Percentiles rank a stretch among this genome's conserved stretches.
Conservation (phyloP, 2,113 vertebrate species). For the Corvus cornix region DNA sequence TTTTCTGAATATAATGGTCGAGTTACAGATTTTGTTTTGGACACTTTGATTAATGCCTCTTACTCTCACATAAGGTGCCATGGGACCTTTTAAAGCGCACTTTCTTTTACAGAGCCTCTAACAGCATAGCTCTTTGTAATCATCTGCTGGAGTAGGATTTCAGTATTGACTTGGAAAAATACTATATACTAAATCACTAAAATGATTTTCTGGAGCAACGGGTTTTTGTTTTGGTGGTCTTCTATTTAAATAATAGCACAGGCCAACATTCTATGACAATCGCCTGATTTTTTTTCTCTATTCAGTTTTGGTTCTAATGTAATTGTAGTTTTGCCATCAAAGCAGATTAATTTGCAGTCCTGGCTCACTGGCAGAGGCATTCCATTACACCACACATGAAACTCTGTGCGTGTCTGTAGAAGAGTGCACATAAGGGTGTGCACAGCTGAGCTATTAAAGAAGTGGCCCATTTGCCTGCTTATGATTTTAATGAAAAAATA, state of each 20-base stretch:
- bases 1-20: not conserved
- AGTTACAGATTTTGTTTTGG: not conserved
- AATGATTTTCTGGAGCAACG: not conserved
- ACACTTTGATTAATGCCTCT: not conserved
- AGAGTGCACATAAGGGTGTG: not conserved
- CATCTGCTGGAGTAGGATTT: not conserved
- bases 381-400: not conserved
- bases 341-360: not conserved
- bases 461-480: not conserved
- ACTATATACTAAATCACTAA: not conserved
- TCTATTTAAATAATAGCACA: not conserved
- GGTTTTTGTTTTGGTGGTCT: not conserved
- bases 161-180: conserved; percentile 18
- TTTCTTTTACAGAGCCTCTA: not conserved
- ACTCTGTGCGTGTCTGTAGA: not conserved
- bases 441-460: not conserved
- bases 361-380: not conserved
- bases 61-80: not conserved
- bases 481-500: not conserved
- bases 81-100: conserved; percentile 2
- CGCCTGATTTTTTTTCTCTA: not conserved
- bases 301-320: not conserved
- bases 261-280: not conserved
- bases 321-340: not conserved
- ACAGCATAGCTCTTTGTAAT: not conserved